A percentile compares a stretch with the other conserved stretches of the same genome.
Evolutionary conservation across 1,140 invertebrate genomes (phyloP).

Genomic region (Homarus americanus): DNA sequence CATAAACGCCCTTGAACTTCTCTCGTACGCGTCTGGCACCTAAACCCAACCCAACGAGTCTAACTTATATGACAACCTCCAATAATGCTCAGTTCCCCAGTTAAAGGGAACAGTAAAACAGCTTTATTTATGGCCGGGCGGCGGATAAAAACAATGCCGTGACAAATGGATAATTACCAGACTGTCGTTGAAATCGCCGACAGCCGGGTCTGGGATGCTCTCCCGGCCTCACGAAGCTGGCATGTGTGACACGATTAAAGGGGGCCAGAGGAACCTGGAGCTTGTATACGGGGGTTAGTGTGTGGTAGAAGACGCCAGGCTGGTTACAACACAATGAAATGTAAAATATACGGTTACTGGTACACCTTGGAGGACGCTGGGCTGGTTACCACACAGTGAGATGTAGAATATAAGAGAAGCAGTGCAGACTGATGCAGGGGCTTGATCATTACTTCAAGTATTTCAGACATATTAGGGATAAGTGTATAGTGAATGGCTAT

Average conservation of each 20-base stretch:
- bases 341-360: no score
- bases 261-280: not conserved
- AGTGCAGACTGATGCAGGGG: no score
- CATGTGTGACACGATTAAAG: no score
- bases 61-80: constrained; percentile 29
- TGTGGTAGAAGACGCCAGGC: not conserved
- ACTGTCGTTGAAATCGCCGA: constrained; percentile 49
- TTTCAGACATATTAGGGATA: no score
- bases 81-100: constrained; percentile 22
- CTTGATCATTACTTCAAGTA: no score
- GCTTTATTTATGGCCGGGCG: constrained; percentile 34
- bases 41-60: constrained; percentile 8
- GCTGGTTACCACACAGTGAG: no score
- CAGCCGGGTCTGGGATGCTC: not conserved
- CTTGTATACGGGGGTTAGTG: not conserved
- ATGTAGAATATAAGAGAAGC: no score
- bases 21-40: constrained; percentile 5
- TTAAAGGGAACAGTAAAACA: constrained; percentile 50
- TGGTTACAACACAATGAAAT: no score
- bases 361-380: no score
- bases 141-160: constrained; percentile 15
- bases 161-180: constrained; percentile 48
- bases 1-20: constrained; percentile 27
- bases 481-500: no score
- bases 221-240: not conserved